Evolutionary conservation across 2,888 invertebrate genomes (phyloP).

Genomic region (Arrhopalites spinosus): DNA sequence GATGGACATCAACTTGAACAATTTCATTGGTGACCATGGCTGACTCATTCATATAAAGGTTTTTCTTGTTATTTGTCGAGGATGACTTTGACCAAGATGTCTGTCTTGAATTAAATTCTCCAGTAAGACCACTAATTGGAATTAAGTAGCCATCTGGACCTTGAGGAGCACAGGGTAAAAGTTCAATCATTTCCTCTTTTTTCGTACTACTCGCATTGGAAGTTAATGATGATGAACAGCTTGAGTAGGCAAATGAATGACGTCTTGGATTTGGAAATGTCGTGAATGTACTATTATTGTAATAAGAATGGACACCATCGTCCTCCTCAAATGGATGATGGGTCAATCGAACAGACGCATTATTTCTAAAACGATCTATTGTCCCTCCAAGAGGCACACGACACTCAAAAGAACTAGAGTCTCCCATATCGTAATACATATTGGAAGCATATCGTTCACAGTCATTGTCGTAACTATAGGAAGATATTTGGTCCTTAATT

Average conservation of each 20-base stretch:
- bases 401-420: conserved; percentile 32
- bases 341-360: conserved; percentile 34
- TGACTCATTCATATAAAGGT: conserved; percentile 49
- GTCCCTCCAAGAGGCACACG: conserved; percentile 20
- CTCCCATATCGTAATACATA: conserved; percentile 54
- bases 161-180: conserved; percentile 18
- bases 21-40: conserved; percentile 28
- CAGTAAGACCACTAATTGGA: conserved; percentile 42
- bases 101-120: not conserved
- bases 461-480: conserved; percentile 47
- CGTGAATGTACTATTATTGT: conserved; percentile 50
- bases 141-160: conserved; percentile 53
- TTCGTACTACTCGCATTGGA: conserved; percentile 10
- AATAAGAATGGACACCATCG: conserved; percentile 40
- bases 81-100: not conserved
- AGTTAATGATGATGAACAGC: conserved; percentile 28
- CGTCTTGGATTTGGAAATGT: conserved; percentile 53
- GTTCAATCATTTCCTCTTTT: conserved; percentile 31
- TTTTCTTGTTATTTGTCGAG: conserved; percentile 30
- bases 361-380: conserved; percentile 30
- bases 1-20: conserved; percentile 53
- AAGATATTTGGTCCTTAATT: conserved; percentile 39
- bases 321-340: conserved; percentile 23
- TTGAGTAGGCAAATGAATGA: conserved; percentile 48
- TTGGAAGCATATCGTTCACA: conserved; percentile 51